Base-by-base conservation (phyloP, 2,797 vertebrate species). In the Astyanax mexicanus region DNA sequence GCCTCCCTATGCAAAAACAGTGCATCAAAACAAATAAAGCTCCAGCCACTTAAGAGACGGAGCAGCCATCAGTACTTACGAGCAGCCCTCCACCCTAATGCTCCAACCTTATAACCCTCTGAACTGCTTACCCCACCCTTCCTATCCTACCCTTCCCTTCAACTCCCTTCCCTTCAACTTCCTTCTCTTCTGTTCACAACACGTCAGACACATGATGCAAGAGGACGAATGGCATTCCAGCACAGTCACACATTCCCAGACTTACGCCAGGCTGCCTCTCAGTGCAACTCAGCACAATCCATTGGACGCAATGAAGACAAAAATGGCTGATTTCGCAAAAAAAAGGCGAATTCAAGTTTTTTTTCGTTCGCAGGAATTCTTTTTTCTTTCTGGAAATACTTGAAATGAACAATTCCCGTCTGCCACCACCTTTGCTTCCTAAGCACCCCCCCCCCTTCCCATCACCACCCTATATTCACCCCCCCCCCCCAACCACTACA, bases 21-120 rank as follows among this genome's bases (percentile, higher is more conserved):
- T 74, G 90, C 91, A 91, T 94, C 90, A 93, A 93, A 93, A 92
- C 91, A 93, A 94, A 94, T 91, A 93, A 92, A 86, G 87, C 61
- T 86, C 69, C 25, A 79, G 86, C 88, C 85, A 89, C 90, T 91
- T 92, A 92, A 87, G 88, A 89, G 90, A 88, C 85, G 88, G 84
- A 84, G 89, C 80, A 88, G 81, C 75, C 78, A 88, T 90, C 89
- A 88, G 87, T 85, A 57, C 35, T 32, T 5, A 60, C 60, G n/a
- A n/a, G n/a, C 37, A 15, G 27, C 25, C 10, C 85, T 86, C 38
- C 47, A 25, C 85, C 29, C 29, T 32, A 29, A 2, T 2, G 29
- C 29, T 32, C 29, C n/a, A n/a, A n/a, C n/a, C n/a, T n/a, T n/a
- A n/a, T n/a, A n/a, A 32, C 86, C 83, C 81, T 21, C 44, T n/a